Evolutionary conservation across 2,888 invertebrate genomes (phyloP).

Genomic region (Drosophila melanosoma): DNA sequence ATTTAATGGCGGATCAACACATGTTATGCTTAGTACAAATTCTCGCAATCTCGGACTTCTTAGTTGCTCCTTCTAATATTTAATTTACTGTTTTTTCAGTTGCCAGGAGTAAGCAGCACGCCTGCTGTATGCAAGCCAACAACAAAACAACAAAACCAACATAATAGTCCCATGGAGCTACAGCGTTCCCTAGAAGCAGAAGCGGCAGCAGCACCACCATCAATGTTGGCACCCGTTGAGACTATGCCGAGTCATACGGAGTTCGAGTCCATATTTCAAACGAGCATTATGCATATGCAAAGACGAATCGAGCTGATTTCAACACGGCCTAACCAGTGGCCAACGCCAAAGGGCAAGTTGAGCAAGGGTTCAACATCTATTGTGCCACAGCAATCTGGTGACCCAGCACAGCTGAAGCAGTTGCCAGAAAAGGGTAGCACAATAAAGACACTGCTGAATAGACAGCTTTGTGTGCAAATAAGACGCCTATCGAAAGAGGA

Average conservation of each 20-base stretch:
- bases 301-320: background rate
- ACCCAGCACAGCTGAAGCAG: background rate
- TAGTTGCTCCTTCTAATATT: background rate
- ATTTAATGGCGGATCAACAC: background rate
- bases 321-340: background rate
- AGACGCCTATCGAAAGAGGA: background rate
- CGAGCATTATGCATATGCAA: background rate
- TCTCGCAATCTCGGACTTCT: background rate
- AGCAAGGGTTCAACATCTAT: constrained; percentile 1
- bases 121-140: constrained; percentile 12
- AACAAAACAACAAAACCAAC: background rate
- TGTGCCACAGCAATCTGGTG: background rate
- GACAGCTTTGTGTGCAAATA: constrained; percentile 2
- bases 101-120: constrained; percentile 43
- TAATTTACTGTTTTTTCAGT: constrained; percentile 18
- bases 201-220: background rate
- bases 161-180: too few relatives aligned
- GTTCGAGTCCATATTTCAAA: constrained; percentile 14
- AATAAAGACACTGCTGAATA: background rate
- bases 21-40: background rate
- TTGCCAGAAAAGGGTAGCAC: background rate
- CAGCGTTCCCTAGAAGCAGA: background rate
- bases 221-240: background rate
- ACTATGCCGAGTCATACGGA: background rate
- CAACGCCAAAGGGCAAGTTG: background rate